Base-by-base conservation (phyloP, 92 coral and sea anemone genomes). In the Actinernus sp. region DNA sequence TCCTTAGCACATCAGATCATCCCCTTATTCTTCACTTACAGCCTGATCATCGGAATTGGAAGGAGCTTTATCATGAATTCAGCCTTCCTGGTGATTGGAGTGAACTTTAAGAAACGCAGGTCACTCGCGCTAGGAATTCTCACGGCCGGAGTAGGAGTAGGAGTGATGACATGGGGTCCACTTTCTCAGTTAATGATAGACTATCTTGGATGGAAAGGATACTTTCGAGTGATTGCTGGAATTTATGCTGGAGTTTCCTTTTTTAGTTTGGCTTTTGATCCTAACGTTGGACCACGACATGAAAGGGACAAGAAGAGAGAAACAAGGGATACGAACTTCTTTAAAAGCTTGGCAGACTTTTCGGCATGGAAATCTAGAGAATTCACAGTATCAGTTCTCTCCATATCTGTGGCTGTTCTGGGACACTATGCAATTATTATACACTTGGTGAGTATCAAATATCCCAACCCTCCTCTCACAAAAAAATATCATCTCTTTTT, bases 121-220 rank as follows among this genome's bases (percentile, higher is more conserved):
- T 59, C 80, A 0, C 47, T 73, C 3, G 80, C 80, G 4, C 19
- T 45, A 26, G 80, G 80, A 5, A 0, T 61, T 14, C 26, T 43
- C 3, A 31, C 41, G 1, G 49, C 71, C 6, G 90, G 90, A 24
- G 73, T 27, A 6, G 90, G 85, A 1, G 48, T 79, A 3, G 90
- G 84, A 1, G 51, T 76, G 6, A 74, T 84, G 48, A 29, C 74
- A 5, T 34, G 75, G 34, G 85, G 85, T 1, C 76, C 58, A 41
- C 29, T 65, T 5, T 26, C 71, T 6, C 71, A 82, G 61, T 44
- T 50, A 31, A 44, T 82, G 2, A 24, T 82, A n/a, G 58, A 37
- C 2, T 21, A 40, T 5, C 13, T 49, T 25, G 78, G 89, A 2
- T 82, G 89, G 89, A 55, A 61, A 36, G 41, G 45, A 34, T 24